Conservation (phyloP, 2,888 invertebrate species). For the Salticus scenicus region DNA sequence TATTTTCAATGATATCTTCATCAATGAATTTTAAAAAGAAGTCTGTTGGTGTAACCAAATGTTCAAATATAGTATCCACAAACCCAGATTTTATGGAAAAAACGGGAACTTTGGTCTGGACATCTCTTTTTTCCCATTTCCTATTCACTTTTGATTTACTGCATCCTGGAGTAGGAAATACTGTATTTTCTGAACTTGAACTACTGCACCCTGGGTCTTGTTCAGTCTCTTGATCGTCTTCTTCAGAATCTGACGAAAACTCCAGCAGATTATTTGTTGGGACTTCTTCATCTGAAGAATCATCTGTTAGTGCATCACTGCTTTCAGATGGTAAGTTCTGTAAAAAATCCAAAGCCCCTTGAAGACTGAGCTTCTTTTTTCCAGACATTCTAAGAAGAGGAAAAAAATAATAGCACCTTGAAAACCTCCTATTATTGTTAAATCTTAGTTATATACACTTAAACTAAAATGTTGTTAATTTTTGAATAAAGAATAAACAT, state of each 20-base stretch:
- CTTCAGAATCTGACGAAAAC: neutral
- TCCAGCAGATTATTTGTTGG: neutral
- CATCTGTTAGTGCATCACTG: too few relatives aligned
- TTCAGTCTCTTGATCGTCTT: too few relatives aligned
- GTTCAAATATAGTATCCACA: slow-evolving; percentile 30
- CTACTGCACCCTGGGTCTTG: neutral
- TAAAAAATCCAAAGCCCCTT: neutral
- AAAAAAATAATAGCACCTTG: too few relatives aligned
- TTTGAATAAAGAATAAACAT: too few relatives aligned
- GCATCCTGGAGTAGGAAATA: neutral
- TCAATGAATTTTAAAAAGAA: slow-evolving; percentile 33
- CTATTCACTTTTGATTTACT: neutral
- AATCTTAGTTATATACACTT: too few relatives aligned
- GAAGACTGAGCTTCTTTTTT: too few relatives aligned
- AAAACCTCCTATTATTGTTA: too few relatives aligned
- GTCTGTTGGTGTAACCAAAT: slow-evolving; percentile 31
- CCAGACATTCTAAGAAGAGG: too few relatives aligned
- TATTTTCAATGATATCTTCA: slow-evolving; percentile 20
- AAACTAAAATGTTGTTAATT: too few relatives aligned
- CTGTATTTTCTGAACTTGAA: neutral
- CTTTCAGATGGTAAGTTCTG: neutral
- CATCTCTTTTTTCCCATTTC: slow-evolving; percentile 7
- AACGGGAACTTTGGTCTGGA: slow-evolving; percentile 17
- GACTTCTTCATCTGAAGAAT: neutral
- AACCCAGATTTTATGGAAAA: slow-evolving; percentile 31